phyloP scores from a whole-genome alignment of 2,113 vertebrate species.

The Colistium nudipinnis region DNA sequence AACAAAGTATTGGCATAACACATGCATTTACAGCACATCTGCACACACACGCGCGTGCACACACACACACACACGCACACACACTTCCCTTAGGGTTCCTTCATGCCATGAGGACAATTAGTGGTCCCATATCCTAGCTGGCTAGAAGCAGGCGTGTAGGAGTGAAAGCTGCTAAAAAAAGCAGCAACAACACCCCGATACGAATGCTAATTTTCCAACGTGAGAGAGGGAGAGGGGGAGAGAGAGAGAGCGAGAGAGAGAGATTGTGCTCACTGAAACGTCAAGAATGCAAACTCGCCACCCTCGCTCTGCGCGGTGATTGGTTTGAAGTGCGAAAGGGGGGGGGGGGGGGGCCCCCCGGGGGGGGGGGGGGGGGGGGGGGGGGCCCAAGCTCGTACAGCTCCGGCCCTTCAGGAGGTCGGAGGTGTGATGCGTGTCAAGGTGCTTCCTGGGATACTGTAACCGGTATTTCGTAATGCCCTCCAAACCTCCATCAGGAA shows the following conservation, averaged over 20 bases:
- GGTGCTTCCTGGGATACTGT: conserved; percentile 47
- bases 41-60: no score
- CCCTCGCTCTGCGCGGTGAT: conserved; percentile 19
- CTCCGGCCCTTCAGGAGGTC: neutral
- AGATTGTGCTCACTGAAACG: conserved; percentile 29
- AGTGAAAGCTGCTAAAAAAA: conserved; percentile 74
- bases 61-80: no score
- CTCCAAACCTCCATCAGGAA: conserved; percentile 35
- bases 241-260: no score
- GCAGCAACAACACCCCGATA: conserved; percentile 69
- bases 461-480: conserved; percentile 41
- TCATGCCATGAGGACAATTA: conserved; percentile 70
- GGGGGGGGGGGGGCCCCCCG: no score
- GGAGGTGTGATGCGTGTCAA: conserved; percentile 19
- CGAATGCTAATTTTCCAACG: conserved; percentile 50
- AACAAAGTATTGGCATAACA: no score
- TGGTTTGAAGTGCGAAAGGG: conserved; percentile 31
- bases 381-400: conserved; percentile 10
- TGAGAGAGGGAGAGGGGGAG: no score
- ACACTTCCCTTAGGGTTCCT: conserved; percentile 54
- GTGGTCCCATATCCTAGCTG: conserved; percentile 71
- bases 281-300: conserved; percentile 16
- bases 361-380: no score
- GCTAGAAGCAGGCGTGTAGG: conserved; percentile 67
- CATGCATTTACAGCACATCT: neutral